A percentile compares a stretch with the other conserved stretches of the same genome.
phyloP scores from a whole-genome alignment of 53 echinoderm and acorn worm species.

The Luidia sarsii region DNA sequence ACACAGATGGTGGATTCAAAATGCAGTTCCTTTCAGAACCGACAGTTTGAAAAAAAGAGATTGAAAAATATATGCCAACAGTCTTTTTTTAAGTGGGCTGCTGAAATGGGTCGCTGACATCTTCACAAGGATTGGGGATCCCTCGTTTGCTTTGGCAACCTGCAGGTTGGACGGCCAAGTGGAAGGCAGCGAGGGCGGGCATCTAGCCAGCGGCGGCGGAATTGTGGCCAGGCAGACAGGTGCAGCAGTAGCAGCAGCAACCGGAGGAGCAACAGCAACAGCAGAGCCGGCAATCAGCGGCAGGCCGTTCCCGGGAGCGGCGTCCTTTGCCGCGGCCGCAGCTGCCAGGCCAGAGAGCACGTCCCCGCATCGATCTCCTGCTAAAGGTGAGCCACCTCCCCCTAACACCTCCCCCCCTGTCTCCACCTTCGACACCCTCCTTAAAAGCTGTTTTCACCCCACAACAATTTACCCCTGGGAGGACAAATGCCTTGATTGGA shows the following conservation, averaged over 20 bases:
- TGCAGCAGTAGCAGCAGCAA: constrained; percentile 52
- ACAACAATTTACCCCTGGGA: no score
- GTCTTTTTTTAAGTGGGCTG: no score
- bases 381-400: constrained; percentile 66
- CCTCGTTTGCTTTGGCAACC: not conserved
- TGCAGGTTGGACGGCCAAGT: constrained; percentile 75
- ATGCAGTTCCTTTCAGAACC: no score
- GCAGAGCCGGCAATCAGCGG: constrained; percentile 18
- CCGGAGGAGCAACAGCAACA: constrained; percentile 33
- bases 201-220: constrained; percentile 41
- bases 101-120: not conserved
- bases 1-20: no score
- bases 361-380: constrained; percentile 71
- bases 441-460: no score
- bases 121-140: not conserved
- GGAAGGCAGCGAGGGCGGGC: constrained; percentile 51
- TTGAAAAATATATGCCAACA: no score
- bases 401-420: no score
- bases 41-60: no score
- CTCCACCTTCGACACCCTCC: no score
- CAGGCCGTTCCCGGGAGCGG: constrained; percentile 55
- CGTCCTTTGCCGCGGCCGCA: constrained; percentile 54
- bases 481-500: no score
- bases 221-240: constrained; percentile 38
- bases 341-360: constrained; percentile 56